A percentile compares a stretch with the other conserved stretches of the same genome.
These are phyloP conservation scores for Stegophylla sp. DNA, from an alignment of 2,888 invertebrate genomes.

Conservation along the genomic window DNA sequence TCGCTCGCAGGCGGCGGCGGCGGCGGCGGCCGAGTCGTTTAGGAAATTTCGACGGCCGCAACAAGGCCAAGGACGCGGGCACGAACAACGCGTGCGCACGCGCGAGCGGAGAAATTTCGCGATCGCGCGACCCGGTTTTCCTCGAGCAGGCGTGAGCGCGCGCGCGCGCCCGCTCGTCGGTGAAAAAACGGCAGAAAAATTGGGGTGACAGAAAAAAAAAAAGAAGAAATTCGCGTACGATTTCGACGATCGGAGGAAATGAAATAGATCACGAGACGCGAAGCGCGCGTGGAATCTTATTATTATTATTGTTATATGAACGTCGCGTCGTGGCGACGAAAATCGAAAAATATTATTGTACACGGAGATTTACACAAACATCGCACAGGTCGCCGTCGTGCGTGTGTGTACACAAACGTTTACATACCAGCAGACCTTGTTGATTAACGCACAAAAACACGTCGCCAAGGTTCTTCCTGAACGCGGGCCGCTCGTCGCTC, in stretches of 20 bases:
- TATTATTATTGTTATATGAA: not conserved
- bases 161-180: not conserved
- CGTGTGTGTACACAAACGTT: conserved; percentile 10
- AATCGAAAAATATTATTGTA: not conserved
- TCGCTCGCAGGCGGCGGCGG: conserved; percentile 1
- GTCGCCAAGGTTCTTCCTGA: conserved; percentile 58
- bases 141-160: not conserved
- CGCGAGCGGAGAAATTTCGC: conserved; percentile 35
- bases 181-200: no score
- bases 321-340: not conserved
- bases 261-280: not conserved
- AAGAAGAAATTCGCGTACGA: no score
- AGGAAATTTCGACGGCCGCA: conserved; percentile 28
- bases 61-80: conserved; percentile 53
- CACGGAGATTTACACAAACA: not conserved
- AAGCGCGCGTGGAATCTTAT: not conserved
- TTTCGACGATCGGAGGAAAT: not conserved
- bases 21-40: conserved; percentile 8
- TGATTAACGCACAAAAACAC: conserved; percentile 39
- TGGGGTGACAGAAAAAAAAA: no score
- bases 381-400: not conserved
- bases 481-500: not conserved
- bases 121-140: not conserved
- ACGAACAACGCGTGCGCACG: not conserved
- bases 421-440: conserved; percentile 43